Conservation (phyloP, 2,888 invertebrate genomes). For the Halictus ligatus region DNA sequence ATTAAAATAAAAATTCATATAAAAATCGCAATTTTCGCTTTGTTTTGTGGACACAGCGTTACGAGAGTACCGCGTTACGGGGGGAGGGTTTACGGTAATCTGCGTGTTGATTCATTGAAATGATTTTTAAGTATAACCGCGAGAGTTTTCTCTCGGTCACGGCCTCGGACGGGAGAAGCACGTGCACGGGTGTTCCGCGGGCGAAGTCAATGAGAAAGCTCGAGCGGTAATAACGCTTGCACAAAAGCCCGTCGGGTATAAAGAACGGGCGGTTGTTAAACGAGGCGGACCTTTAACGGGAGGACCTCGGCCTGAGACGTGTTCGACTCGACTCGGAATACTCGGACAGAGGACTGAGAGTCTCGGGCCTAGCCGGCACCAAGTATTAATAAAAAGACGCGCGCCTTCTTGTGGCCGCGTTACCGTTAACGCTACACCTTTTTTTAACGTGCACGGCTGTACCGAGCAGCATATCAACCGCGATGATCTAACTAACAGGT, state of each 20-base stretch:
- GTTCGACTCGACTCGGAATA: constrained; percentile 7
- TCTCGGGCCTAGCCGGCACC: background rate
- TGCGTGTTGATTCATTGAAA: background rate
- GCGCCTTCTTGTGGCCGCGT: constrained; percentile 60
- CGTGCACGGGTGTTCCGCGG: constrained; percentile 39
- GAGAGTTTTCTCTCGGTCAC: background rate
- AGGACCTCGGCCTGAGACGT: constrained; percentile 33
- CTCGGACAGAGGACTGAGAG: constrained; percentile 10
- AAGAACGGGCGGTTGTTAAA: constrained; percentile 37
- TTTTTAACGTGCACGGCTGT: constrained; percentile 37
- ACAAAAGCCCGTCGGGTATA: constrained; percentile 35
- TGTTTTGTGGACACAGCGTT: too few species aligned
- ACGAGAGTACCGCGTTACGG: too few species aligned
- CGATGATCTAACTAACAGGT: constrained; percentile 37
- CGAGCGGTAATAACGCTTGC: constrained; percentile 26
- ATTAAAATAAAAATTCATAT: too few species aligned
- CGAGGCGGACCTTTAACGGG: constrained; percentile 54
- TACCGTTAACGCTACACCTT: constrained; percentile 63
- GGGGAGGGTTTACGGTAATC: too few species aligned
- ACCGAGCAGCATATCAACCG: constrained; percentile 20
- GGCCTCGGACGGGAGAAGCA: constrained; percentile 32
- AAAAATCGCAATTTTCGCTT: too few species aligned
- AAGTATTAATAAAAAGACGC: constrained; percentile 65
- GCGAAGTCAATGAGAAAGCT: constrained; percentile 40
- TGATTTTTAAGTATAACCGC: background rate